A percentile compares a stretch with the other conserved stretches of the same genome.
Conservation (phyloP, 2,888 invertebrate genomes). For the Mesoligia furuncula region DNA sequence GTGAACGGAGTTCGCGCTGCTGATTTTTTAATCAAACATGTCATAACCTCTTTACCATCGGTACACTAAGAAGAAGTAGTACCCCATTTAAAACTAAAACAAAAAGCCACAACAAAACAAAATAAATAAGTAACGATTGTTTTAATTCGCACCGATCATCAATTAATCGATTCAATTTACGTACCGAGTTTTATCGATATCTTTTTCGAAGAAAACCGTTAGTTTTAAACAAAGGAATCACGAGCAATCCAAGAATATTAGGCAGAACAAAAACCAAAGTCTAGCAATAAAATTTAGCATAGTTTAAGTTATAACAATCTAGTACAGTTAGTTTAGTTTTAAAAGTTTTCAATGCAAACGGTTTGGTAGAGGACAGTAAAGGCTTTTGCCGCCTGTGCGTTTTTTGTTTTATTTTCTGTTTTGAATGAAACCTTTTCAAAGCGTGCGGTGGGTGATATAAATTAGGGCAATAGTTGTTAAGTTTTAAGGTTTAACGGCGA, state of each 20-base stretch:
- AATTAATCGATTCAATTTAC: conserved; percentile 44
- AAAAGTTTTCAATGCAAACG: conserved; percentile 54
- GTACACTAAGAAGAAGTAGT: not conserved
- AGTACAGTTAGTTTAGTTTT: conserved; percentile 68
- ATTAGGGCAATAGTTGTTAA: conserved; percentile 34
- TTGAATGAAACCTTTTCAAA: conserved; percentile 17
- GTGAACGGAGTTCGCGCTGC: not conserved
- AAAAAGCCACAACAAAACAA: conserved; percentile 3
- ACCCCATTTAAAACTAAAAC: conserved; percentile 17
- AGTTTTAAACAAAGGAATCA: conserved; percentile 38
- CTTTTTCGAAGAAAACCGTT: conserved; percentile 47
- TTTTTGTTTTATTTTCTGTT: conserved; percentile 24
- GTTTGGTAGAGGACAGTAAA: conserved; percentile 41
- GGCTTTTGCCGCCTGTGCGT: conserved; percentile 41
- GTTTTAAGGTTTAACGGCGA: conserved; percentile 14
- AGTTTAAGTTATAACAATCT: conserved; percentile 61
- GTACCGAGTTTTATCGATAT: conserved; percentile 19
- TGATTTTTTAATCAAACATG: not conserved
- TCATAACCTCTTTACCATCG: not conserved
- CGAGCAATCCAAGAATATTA: conserved; percentile 31
- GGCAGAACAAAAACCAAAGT: conserved; percentile 46
- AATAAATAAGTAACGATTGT: conserved; percentile 45
- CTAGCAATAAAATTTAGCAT: conserved; percentile 66
- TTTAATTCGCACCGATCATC: conserved; percentile 43
- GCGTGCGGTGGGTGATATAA: conserved; percentile 29